Evolutionary conservation across 2,888 invertebrate species (phyloP).

Genomic region (Corbicula japonica): DNA sequence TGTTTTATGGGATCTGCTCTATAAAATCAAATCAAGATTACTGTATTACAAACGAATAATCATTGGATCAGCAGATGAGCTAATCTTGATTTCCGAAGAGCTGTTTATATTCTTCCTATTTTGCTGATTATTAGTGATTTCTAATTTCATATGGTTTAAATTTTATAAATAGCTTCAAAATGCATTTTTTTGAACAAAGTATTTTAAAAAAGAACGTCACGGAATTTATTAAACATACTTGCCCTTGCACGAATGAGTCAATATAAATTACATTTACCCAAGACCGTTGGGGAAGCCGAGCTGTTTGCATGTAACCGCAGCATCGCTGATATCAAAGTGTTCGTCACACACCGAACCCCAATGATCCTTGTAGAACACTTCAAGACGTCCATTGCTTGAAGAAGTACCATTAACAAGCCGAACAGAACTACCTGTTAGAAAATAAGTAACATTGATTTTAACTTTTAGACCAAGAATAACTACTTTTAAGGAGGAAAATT

Average conservation of each 20-base stretch:
- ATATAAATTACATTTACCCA: constrained; percentile 32
- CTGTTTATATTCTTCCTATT: background rate
- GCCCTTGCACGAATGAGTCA: no score
- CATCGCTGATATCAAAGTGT: constrained; percentile 30
- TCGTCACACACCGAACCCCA: constrained; percentile 57
- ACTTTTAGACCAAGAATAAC: no score
- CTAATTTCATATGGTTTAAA: no score
- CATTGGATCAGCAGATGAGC: background rate
- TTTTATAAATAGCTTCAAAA: no score
- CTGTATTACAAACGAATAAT: background rate
- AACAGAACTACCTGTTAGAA: constrained; percentile 36
- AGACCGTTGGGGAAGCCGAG: constrained; percentile 40
- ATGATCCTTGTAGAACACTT: constrained; percentile 46
- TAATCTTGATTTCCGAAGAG: background rate
- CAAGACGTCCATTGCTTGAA: constrained; percentile 36
- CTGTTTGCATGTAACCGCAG: constrained; percentile 44
- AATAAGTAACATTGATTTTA: no score
- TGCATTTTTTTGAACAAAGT: no score
- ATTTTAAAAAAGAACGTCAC: no score
- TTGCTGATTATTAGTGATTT: no score
- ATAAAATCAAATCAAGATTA: background rate
- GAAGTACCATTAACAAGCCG: constrained; percentile 36
- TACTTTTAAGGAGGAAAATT: no score
- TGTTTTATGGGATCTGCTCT: constrained; percentile 31
- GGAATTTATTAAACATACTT: no score